These are phyloP conservation scores for Gallinago nigripennis DNA, from an alignment of 2,797 vertebrate species.

Conservation along the genomic window DNA sequence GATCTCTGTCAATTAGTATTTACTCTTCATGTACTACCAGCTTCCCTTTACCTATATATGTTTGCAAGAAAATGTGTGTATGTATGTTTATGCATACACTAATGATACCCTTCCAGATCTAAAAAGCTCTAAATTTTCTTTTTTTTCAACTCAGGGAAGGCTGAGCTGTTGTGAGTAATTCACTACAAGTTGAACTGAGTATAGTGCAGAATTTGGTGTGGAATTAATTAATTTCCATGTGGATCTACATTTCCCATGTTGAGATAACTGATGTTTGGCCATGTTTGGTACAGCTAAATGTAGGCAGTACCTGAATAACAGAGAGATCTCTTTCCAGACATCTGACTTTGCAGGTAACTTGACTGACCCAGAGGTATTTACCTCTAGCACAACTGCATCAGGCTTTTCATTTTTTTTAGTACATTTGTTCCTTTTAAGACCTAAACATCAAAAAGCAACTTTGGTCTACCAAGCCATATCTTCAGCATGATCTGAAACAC, in stretches of 20 bases:
- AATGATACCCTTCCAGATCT: neutral
- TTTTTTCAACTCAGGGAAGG: neutral
- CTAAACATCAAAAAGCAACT: neutral
- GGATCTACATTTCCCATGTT: neutral
- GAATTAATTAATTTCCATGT: neutral
- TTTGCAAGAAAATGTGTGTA: neutral
- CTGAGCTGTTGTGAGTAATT: neutral
- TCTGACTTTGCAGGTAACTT: neutral
- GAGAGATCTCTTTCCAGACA: fast-evolving
- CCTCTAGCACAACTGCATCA: neutral
- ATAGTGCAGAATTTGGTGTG: neutral
- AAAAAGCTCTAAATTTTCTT: neutral
- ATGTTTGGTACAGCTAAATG: neutral
- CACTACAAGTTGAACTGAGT: neutral
- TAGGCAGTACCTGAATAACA: neutral
- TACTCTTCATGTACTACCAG: fast-evolving
- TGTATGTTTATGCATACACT: neutral
- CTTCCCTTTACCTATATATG: neutral
- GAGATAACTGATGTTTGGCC: neutral
- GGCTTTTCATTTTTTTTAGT: fast-evolving
- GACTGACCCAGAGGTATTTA: neutral
- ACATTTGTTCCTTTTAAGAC: neutral
- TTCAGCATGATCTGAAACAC: neutral
- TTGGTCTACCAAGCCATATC: fast-evolving
- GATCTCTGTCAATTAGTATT: neutral